Evolutionary conservation across 2,113 vertebrate genomes (phyloP).

Genomic region (Donacobius atricapilla): DNA sequence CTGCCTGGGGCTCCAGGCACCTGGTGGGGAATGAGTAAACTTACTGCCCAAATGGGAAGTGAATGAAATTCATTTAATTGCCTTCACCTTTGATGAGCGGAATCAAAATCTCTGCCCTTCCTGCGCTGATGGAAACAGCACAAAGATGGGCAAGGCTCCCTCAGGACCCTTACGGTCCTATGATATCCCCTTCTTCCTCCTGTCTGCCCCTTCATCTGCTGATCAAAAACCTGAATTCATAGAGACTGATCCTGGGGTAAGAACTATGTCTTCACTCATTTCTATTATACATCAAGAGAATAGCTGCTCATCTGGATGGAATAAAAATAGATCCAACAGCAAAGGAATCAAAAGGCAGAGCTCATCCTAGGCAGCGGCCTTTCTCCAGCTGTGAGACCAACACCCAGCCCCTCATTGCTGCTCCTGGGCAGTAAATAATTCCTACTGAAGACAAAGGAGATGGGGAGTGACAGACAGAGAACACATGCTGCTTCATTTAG

Average conservation of each 20-base stretch:
- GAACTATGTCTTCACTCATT: neutral
- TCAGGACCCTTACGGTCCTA: neutral
- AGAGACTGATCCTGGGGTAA: neutral
- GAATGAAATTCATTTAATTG: neutral
- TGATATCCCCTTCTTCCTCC: neutral
- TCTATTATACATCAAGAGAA: conserved; percentile 17
- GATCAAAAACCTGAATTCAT: conserved; percentile 6
- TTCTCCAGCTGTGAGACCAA: neutral
- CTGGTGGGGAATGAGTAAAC: neutral
- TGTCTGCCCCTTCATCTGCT: neutral
- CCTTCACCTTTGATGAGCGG: neutral
- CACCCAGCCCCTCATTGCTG: neutral
- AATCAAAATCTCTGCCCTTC: neutral
- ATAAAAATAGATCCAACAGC: neutral
- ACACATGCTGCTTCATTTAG: neutral
- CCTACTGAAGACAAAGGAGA: neutral
- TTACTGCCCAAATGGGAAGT: neutral
- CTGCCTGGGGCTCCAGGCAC: neutral
- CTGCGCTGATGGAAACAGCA: neutral
- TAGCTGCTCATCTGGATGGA: neutral
- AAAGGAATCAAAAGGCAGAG: neutral
- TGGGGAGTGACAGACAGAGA: neutral
- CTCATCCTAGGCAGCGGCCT: rapidly evolving
- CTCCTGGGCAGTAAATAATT: neutral
- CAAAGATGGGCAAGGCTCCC: neutral